Evolutionary conservation across 2,797 vertebrate genomes (phyloP), one percentile per base, ranked within the genome.

Genomic region (Glyptemys insculpta): DNA sequence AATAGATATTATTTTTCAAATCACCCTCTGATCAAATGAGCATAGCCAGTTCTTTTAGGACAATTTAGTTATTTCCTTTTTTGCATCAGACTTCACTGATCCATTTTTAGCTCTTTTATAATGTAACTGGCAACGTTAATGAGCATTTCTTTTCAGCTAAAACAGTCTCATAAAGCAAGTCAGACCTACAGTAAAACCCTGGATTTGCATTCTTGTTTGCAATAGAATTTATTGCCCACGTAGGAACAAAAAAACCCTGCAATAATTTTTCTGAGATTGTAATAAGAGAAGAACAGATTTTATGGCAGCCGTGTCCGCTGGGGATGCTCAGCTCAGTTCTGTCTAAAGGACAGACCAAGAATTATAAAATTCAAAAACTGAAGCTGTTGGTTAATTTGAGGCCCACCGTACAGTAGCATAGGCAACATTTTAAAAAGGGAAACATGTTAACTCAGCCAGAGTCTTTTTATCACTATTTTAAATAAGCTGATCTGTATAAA

Each of bases 401-500:
- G 90, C 59, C 91, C 81, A 25, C 56, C 18, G 92, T 95, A 81
- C 83, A 90, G 91, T 89, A 89, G 94, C 84, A 87, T 31, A 44
- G 89, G 85, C 52, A 93, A 41, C 31, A 8, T 81, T 96, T 90
- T 59, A 76, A 81, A 90, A 76, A 56, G 59, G 34, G 81, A 96
- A 89, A 83, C 59, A 23, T 54, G 41, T 0, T 1, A 78, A 57
- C 86, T 68, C 83, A 91, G 92, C 92, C 95, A 93, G 85, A 96
- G 92, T 87, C 88, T 79, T 95, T 92, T 89, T 91, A 88, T 1
- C 29, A 0, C 68, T 92, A 1, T 91, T 96, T 95, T 96, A 95
- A 95, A 96, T 95, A 97, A 97, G 76, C 88, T 95, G 88, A 95
- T 97, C 86, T 95, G 83, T 92, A 49, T 93, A 85, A 88, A 92